Conservation (phyloP, 2,113 vertebrate genomes). For the Rallus limicola region DNA sequence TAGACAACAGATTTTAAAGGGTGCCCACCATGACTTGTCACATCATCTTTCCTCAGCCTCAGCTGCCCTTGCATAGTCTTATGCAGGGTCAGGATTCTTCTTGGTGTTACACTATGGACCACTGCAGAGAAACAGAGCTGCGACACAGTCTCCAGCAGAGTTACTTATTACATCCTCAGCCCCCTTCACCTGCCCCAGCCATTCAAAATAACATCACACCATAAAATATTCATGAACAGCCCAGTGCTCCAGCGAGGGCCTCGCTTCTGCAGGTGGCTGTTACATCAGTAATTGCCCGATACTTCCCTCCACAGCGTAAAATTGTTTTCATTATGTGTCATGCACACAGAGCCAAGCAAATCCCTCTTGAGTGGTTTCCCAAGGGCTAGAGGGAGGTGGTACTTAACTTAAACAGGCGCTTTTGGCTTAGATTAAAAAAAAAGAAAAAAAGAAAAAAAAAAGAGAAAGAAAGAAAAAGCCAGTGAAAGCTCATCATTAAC, state of each 20-base stretch:
- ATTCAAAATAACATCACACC: conserved; percentile 97
- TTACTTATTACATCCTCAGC: conserved; percentile 90
- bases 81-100: conserved; percentile 91
- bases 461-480: conserved; percentile 67
- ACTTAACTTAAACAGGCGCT: conserved; percentile 97
- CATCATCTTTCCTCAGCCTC: conserved; percentile 87
- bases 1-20: conserved; percentile 95
- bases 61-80: conserved; percentile 79
- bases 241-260: conserved; percentile 79
- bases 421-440: conserved; percentile 82
- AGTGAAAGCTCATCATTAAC: conserved; percentile 97
- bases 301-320: conserved; percentile 98
- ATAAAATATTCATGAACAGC: conserved; percentile 99
- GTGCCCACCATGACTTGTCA: conserved; percentile 93
- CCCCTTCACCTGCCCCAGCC: conserved; percentile 93
- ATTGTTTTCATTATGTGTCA: conserved; percentile 99
- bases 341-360: conserved; percentile 96
- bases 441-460: conserved; percentile 31
- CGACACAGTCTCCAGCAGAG: conserved; percentile 98
- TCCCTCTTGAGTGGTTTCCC: conserved; percentile 95
- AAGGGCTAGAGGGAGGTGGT: conserved; percentile 94
- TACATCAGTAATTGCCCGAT: conserved; percentile 98
- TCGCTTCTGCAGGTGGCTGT: conserved; percentile 99
- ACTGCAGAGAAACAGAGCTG: conserved; percentile 91
- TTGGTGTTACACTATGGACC: conserved; percentile 92